Evolutionary conservation across 2,888 invertebrate species (phyloP).

Genomic region (Oligia strigilis): DNA sequence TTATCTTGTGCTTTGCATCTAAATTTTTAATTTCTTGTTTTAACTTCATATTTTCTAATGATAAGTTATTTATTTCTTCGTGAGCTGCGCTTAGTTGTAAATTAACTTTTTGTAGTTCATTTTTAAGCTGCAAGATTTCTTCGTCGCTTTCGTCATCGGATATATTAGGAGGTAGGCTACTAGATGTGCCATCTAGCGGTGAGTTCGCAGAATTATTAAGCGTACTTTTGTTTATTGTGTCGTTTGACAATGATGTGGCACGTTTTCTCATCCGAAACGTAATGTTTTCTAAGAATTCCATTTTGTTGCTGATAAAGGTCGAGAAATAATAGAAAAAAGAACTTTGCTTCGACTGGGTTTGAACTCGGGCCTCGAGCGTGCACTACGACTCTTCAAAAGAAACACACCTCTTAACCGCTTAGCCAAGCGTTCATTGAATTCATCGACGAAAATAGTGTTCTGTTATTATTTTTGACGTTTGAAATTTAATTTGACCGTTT

Average conservation of each 20-base stretch:
- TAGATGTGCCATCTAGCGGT: slow-evolving; percentile 4
- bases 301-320: not conserved
- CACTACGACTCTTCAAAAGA: not conserved
- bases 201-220: slow-evolving; percentile 2
- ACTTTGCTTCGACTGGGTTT: not conserved
- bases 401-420: not conserved
- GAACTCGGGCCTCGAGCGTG: not conserved
- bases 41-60: not conserved
- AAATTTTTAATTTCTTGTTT: slow-evolving; percentile 3
- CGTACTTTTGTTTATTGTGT: not conserved
- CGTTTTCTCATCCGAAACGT: not conserved
- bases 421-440: not conserved
- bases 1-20: not conserved
- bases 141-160: not conserved
- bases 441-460: not conserved
- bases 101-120: not conserved
- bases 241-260: not conserved
- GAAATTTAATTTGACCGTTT: not conserved
- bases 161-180: slow-evolving; percentile 5
- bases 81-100: not conserved
- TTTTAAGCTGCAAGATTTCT: slow-evolving; percentile 5
- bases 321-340: not conserved
- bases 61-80: not conserved
- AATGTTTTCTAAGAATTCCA: not conserved
- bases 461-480: not conserved